Conservation (phyloP, 2,888 invertebrate species). For the Periphyllus acericola region DNA sequence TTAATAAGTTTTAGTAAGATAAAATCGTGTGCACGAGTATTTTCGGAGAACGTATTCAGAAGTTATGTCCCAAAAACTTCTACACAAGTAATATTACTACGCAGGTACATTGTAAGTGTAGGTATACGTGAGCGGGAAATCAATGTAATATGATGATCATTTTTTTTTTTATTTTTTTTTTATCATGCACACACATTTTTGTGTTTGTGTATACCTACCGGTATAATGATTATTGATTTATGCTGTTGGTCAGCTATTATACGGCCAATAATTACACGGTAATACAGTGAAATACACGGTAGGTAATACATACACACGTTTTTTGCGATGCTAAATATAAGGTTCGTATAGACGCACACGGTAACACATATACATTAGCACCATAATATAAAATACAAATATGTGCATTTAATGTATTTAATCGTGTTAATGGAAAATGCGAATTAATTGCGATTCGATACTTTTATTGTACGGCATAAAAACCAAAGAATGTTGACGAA, state of each 20-base stretch:
- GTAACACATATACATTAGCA: not conserved
- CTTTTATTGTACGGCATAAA: not conserved
- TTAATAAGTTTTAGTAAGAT: not conserved
- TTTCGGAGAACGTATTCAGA: not conserved
- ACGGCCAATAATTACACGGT: conserved; percentile 21
- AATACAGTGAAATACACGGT: not conserved
- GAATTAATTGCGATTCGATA: conserved; percentile 17
- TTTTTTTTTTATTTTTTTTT: conserved; percentile 27
- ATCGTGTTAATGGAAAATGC: conserved; percentile 34
- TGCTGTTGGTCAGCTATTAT: conserved; percentile 12
- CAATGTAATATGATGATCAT: not conserved
- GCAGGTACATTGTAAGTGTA: not conserved
- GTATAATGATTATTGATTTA: conserved; percentile 47
- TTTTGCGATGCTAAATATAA: not conserved
- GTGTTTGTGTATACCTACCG: not conserved
- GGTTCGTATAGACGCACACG: not conserved
- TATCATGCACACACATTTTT: not conserved
- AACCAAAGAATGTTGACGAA: not conserved
- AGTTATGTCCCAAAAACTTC: conserved; percentile 22
- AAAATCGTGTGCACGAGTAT: not conserved
- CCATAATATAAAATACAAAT: too few species aligned
- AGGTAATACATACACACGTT: not conserved
- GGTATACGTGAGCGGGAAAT: conserved; percentile 36
- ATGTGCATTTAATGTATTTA: not conserved
- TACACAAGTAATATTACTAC: conserved; percentile 24